phyloP scores from a whole-genome alignment of 1,140 invertebrate genomes.

The Heterodera carotae region DNA sequence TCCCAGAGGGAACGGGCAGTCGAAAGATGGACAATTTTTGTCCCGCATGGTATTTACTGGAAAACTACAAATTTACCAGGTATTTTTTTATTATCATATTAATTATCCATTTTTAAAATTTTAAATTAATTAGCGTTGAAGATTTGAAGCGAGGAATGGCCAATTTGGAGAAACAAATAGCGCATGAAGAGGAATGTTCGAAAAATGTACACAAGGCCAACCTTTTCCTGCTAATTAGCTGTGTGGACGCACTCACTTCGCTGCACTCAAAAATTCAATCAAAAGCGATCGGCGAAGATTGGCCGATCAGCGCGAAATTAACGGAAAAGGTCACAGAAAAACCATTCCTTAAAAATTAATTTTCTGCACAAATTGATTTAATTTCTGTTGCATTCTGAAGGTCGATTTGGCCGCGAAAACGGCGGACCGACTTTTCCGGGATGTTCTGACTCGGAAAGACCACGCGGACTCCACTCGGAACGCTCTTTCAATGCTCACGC shows the following conservation, averaged over 20 bases:
- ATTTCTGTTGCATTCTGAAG: constrained; percentile 30
- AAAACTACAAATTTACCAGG: constrained; percentile 78
- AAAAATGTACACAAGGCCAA: constrained; percentile 65
- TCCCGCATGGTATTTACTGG: constrained; percentile 89
- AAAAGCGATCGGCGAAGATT: constrained; percentile 44
- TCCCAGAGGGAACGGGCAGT: constrained; percentile 85
- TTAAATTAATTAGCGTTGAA: constrained; percentile 54
- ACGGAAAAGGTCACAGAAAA: constrained; percentile 34
- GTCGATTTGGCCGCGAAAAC: constrained; percentile 81
- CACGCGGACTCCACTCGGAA: constrained; percentile 92
- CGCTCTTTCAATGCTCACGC: constrained; percentile 84
- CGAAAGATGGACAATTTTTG: constrained; percentile 88
- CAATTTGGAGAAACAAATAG: constrained; percentile 54
- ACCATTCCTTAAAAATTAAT: background rate
- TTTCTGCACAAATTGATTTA: constrained; percentile 18
- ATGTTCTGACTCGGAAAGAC: constrained; percentile 88
- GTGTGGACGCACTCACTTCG: constrained; percentile 60
- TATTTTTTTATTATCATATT: constrained; percentile 25
- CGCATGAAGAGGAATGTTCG: constrained; percentile 52
- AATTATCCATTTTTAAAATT: constrained; percentile 4
- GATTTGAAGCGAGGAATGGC: constrained; percentile 54
- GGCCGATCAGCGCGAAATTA: constrained; percentile 49
- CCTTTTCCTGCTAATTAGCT: constrained; percentile 61
- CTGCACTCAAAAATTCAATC: constrained; percentile 51
- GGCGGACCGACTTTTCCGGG: constrained; percentile 89